Conservation (phyloP, 2,113 vertebrate genomes). For the Macaca mulatta region DNA sequence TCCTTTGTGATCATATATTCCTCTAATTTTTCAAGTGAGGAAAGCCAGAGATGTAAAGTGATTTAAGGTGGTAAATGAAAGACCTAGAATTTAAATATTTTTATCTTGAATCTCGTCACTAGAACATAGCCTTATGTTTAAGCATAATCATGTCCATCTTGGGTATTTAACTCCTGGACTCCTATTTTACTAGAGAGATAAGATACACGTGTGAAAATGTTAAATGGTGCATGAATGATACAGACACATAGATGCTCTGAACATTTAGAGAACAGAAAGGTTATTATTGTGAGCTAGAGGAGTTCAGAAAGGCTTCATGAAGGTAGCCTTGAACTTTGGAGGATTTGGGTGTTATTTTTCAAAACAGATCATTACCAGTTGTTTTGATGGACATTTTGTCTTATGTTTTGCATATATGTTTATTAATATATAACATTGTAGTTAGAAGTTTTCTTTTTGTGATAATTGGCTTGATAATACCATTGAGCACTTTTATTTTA, state of each 20-base stretch:
- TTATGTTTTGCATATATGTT: constrained; percentile 15
- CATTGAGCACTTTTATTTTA: constrained; percentile 27
- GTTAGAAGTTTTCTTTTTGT: background rate
- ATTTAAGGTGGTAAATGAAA: background rate
- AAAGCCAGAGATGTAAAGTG: constrained; percentile 1
- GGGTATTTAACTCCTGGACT: background rate
- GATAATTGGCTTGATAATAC: background rate
- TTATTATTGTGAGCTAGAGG: background rate
- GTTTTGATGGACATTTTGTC: background rate
- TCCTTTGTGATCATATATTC: constrained; percentile 21
- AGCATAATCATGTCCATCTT: background rate
- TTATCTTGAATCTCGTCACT: background rate
- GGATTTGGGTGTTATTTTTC: background rate
- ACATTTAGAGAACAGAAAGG: constrained; percentile 16
- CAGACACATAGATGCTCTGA: background rate
- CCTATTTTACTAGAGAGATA: background rate
- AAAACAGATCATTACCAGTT: constrained; percentile 14
- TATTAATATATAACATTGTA: constrained; percentile 1
- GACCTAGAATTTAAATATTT: constrained; percentile 41
- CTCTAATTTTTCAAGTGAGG: constrained; percentile 35
- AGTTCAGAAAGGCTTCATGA: background rate
- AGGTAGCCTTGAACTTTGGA: background rate
- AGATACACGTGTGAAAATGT: background rate
- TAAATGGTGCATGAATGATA: background rate
- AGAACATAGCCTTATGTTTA: background rate